Percentiles rank a stretch among this genome's conserved stretches.
phyloP scores from a whole-genome alignment of 2,113 vertebrate genomes.

The Mastomys coucha region DNA sequence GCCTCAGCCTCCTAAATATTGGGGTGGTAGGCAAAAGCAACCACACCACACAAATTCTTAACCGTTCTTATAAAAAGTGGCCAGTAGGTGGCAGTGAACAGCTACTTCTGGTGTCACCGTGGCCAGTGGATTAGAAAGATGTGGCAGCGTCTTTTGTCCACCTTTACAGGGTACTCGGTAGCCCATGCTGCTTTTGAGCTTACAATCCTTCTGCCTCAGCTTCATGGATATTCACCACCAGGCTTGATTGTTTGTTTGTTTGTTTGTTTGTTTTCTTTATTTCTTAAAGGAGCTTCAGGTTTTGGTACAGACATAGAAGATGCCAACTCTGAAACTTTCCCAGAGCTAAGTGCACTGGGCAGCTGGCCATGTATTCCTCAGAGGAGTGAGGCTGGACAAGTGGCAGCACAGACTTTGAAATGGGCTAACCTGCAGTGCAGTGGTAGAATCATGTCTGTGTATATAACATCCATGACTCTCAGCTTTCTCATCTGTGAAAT shows the following conservation, averaged over 20 bases:
- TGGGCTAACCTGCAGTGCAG: neutral
- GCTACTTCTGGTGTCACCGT: neutral
- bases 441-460: neutral
- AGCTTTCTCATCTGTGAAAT: slow-evolving; percentile 14
- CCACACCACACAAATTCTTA: neutral
- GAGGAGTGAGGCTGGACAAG: neutral
- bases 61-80: neutral
- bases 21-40: neutral
- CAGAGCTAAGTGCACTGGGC: neutral
- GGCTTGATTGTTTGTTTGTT: neutral
- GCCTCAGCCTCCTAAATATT: neutral
- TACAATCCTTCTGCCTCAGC: neutral
- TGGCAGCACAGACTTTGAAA: neutral
- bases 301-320: neutral
- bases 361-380: neutral
- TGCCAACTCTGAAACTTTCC: slow-evolving; percentile 20
- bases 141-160: neutral
- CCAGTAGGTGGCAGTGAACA: neutral
- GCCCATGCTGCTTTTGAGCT: neutral
- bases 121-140: neutral
- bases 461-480: slow-evolving; percentile 29
- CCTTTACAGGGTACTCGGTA: neutral
- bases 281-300: neutral
- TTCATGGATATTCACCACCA: neutral
- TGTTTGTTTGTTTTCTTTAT: neutral